These are phyloP conservation scores for Disparrhopalites patrizii DNA, from an alignment of 2,888 invertebrate species.

Conservation along the genomic window DNA sequence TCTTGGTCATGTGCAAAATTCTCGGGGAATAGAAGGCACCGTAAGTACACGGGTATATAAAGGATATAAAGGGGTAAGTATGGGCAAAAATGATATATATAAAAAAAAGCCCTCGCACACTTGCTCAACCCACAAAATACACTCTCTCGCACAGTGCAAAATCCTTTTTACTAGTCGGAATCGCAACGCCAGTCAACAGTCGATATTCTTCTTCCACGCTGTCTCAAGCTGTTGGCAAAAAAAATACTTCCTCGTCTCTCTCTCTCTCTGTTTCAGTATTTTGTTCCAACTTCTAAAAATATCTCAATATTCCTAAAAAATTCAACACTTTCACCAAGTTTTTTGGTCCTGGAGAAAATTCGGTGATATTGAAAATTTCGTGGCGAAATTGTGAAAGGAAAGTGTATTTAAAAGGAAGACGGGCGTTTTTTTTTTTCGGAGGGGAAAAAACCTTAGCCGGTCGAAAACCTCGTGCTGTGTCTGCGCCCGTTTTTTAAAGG, in stretches of 20 bases:
- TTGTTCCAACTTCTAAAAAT: not conserved
- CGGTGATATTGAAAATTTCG: not conserved
- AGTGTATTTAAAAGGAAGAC: too few relatives aligned
- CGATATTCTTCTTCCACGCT: conserved; percentile 16
- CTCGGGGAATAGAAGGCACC: too few relatives aligned
- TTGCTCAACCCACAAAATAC: too few relatives aligned
- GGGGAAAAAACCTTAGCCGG: not conserved
- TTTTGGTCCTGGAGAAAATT: not conserved
- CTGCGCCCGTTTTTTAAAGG: not conserved
- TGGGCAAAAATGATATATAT: too few relatives aligned
- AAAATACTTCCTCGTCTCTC: not conserved
- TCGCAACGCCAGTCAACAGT: conserved; percentile 6
- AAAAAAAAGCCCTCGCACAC: too few relatives aligned
- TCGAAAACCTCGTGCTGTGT: not conserved
- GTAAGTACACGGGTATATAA: too few relatives aligned
- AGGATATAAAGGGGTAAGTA: too few relatives aligned
- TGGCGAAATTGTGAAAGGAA: too few relatives aligned
- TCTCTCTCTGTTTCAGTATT: not conserved
- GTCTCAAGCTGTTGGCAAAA: not conserved
- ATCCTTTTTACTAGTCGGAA: not conserved
- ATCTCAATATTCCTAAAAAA: too few relatives aligned
- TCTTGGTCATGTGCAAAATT: too few relatives aligned
- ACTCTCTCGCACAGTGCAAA: too few relatives aligned
- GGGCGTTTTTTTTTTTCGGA: too few relatives aligned
- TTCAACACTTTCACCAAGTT: not conserved